These are phyloP conservation scores for Pachyrhynchus sulphureomaculatus DNA, from an alignment of 1,140 invertebrate species.

Conservation along the genomic window DNA sequence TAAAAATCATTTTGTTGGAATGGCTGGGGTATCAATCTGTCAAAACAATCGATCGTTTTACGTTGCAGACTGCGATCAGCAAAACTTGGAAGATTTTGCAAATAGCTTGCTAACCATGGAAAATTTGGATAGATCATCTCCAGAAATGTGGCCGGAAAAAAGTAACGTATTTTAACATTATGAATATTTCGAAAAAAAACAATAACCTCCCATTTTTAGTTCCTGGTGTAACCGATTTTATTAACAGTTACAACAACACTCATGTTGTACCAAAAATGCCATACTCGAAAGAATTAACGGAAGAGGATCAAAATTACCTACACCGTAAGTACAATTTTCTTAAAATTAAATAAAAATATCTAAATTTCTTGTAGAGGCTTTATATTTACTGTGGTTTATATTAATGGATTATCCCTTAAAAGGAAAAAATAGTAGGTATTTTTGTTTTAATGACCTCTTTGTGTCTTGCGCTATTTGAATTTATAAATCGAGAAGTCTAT, in stretches of 20 bases:
- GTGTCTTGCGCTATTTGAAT: too few relatives aligned
- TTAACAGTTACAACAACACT: constrained; percentile 54
- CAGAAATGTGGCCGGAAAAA: constrained; percentile 92
- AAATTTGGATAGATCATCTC: constrained; percentile 86
- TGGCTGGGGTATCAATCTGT: constrained; percentile 21
- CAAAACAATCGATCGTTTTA: constrained; percentile 39
- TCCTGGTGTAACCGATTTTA: constrained; percentile 74
- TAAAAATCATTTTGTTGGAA: constrained; percentile 4
- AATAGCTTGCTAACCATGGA: constrained; percentile 79
- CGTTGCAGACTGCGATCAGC: constrained; percentile 43
- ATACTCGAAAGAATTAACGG: constrained; percentile 59
- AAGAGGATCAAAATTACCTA: constrained; percentile 69
- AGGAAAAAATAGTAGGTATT: too few relatives aligned
- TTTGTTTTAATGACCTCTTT: too few relatives aligned
- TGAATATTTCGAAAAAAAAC: constrained; percentile 7
- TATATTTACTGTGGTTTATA: too few relatives aligned
- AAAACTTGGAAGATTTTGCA: constrained; percentile 58
- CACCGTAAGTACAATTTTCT: constrained; percentile 62
- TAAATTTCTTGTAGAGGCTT: too few relatives aligned
- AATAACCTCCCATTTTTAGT: constrained; percentile 50
- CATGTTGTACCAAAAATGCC: constrained; percentile 56
- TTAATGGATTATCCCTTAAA: too few relatives aligned
- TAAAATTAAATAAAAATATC: too few relatives aligned
- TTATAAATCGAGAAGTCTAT: too few relatives aligned
- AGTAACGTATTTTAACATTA: constrained; percentile 62